Evolutionary conservation across 2,113 vertebrate species (phyloP).

Genomic region (Tetrao urogallus): DNA sequence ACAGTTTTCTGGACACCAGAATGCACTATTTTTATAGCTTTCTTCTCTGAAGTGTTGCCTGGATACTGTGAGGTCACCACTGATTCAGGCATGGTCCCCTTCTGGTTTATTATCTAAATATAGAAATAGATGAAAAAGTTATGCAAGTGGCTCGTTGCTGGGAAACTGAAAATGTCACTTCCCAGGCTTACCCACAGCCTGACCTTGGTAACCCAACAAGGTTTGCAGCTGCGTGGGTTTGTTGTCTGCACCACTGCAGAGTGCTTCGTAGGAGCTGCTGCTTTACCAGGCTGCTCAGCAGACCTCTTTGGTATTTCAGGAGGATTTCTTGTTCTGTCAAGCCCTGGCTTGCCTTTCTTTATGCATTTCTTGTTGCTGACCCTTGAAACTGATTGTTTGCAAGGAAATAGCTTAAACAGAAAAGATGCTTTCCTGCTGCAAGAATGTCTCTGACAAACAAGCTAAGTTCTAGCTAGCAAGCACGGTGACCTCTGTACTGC

Average conservation of each 20-base stretch:
- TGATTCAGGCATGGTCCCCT: background rate
- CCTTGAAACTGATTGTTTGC: fast-evolving
- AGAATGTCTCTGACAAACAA: too few relatives aligned
- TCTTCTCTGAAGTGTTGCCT: slow-evolving; percentile 3
- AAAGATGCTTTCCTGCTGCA: background rate
- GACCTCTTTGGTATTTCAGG: background rate
- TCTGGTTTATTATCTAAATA: slow-evolving; percentile 46
- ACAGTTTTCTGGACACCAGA: background rate
- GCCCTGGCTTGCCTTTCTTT: background rate
- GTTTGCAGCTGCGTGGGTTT: fast-evolving
- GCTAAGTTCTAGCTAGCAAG: background rate
- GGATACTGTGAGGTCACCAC: slow-evolving; percentile 48
- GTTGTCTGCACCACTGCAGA: fast-evolving
- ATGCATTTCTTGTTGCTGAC: background rate
- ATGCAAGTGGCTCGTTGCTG: background rate
- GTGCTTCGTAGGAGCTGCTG: fast-evolving
- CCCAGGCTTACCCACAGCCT: background rate
- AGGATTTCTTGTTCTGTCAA: background rate
- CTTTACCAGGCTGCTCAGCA: too few relatives aligned
- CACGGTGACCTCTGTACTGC: fast-evolving
- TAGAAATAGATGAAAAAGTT: background rate
- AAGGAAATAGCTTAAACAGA: background rate
- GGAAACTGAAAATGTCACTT: background rate
- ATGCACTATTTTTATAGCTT: background rate
- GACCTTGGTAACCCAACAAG: background rate